phyloP scores from a whole-genome alignment of 2,797 vertebrate genomes.

The Apodemus agrarius region DNA sequence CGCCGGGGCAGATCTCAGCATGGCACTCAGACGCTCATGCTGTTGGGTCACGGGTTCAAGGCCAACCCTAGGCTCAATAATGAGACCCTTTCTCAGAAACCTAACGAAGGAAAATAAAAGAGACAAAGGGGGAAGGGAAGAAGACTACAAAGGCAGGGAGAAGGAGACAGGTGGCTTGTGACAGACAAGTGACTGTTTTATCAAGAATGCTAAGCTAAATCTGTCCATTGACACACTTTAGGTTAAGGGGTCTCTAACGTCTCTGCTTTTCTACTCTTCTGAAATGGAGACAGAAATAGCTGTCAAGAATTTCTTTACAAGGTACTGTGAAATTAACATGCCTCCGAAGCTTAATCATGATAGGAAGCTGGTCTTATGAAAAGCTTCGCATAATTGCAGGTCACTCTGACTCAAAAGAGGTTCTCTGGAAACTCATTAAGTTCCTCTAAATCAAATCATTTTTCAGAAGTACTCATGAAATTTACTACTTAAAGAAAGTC shows the following conservation, averaged over 20 bases:
- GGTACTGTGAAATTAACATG: slow-evolving; percentile 16
- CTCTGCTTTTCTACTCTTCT: slow-evolving; percentile 21
- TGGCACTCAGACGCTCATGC: background rate
- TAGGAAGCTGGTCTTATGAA: background rate
- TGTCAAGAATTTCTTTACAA: slow-evolving; percentile 17
- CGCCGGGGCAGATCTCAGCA: no score
- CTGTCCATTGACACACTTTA: background rate
- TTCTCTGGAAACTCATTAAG: slow-evolving; percentile 35
- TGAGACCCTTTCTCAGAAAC: background rate
- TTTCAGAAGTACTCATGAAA: slow-evolving; percentile 61
- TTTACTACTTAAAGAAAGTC: slow-evolving; percentile 38
- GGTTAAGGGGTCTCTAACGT: background rate
- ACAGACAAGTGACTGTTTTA: background rate
- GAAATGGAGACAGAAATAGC: slow-evolving; percentile 43
- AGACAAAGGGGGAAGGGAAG: background rate
- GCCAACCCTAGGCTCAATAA: background rate
- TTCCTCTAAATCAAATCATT: slow-evolving; percentile 58
- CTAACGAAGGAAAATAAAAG: background rate
- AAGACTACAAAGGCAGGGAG: background rate
- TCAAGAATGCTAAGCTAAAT: slow-evolving; percentile 17
- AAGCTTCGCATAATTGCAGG: background rate
- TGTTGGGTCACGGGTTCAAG: background rate
- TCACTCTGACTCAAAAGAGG: background rate
- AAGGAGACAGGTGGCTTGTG: background rate
- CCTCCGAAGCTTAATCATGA: slow-evolving; percentile 12